These are phyloP conservation scores for Oriolus oriolus DNA, from an alignment of 2,113 vertebrate genomes.

Conservation along the genomic window DNA sequence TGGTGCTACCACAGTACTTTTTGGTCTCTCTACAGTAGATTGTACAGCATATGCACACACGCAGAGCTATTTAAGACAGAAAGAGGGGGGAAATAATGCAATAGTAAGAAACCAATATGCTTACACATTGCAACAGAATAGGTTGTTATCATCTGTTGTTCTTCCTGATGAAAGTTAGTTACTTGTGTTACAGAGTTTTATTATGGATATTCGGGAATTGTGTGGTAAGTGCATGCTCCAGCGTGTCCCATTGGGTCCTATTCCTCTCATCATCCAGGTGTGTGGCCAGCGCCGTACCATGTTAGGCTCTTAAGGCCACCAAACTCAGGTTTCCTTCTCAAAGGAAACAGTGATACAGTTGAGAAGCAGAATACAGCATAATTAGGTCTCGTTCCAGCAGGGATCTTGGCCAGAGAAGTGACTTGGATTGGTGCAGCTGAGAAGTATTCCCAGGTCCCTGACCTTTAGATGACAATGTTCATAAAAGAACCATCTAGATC, in stretches of 20 bases:
- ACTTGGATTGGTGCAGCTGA: not conserved
- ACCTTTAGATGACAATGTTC: not conserved
- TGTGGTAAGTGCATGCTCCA: not conserved
- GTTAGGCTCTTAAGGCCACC: not conserved
- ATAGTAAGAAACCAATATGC: not conserved
- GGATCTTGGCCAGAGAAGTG: not conserved
- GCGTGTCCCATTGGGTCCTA: not conserved
- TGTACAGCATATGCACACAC: not conserved
- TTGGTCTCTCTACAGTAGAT: not conserved
- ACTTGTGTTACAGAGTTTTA: not conserved
- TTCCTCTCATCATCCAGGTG: not conserved
- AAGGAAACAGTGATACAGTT: not conserved
- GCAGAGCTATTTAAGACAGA: not conserved
- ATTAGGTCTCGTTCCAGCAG: not conserved
- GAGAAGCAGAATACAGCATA: not conserved
- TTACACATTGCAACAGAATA: not conserved
- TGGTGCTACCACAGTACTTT: not conserved
- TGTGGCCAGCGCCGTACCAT: not conserved
- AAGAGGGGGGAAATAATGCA: not conserved
- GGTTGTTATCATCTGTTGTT: not conserved
- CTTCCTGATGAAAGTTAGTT: not conserved
- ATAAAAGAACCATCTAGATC: not conserved
- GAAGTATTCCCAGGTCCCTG: not conserved
- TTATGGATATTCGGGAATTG: not conserved
- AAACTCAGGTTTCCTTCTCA: not conserved